Evolutionary conservation across 2,113 vertebrate genomes (phyloP).

Genomic region (Leptodactylus fuscus): DNA sequence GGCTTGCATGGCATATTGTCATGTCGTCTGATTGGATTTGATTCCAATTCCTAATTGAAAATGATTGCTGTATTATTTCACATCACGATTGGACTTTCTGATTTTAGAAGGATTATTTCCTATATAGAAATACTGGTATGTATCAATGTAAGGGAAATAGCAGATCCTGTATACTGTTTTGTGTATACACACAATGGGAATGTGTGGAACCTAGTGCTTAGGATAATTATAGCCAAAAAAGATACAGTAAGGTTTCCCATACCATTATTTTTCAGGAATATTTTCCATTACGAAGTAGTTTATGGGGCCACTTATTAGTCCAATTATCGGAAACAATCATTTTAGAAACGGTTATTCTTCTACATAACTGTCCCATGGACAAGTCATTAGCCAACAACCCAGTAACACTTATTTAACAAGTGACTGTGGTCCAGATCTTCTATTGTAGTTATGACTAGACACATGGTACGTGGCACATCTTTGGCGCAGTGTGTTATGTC

Average conservation of each 20-base stretch:
- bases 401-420: no score
- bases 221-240: not conserved
- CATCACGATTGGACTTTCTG: not conserved
- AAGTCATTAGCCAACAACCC: no score
- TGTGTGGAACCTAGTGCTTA: not conserved
- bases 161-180: not conserved
- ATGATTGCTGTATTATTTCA: not conserved
- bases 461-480: no score
- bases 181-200: not conserved
- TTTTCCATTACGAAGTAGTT: not conserved
- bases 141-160: not conserved
- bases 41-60: constrained; percentile 12
- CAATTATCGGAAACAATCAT: no score
- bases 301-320: no score
- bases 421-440: no score
- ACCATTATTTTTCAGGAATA: not conserved
- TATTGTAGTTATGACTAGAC: no score
- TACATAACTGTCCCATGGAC: no score
- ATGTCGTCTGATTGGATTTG: constrained; percentile 24
- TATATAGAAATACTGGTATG: not conserved
- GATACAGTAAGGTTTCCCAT: no score
- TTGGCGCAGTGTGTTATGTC: no score
- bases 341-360: no score
- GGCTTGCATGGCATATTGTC: constrained; percentile 35
- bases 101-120: not conserved